These are phyloP conservation scores for Danio rerio DNA, from an alignment of 2,113 vertebrate genomes.

Conservation along the genomic window GRCz12tu NC_133190.1:42302001-42302500, in stretches of 20 bases:
- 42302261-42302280: neutral
- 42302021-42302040: constrained; percentile 60
- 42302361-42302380: neutral
- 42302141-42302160: constrained; percentile 37
- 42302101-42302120: constrained; percentile 67
- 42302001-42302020: constrained; percentile 56
- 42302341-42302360: neutral
- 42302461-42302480: too few relatives aligned
- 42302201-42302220: constrained; percentile 6
- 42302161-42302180: constrained; percentile 23
- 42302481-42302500: too few relatives aligned
- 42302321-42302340: neutral
- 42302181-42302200: constrained; percentile 22
- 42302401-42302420: neutral
- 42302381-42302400: neutral
- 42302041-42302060: constrained; percentile 55
- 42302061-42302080: constrained; percentile 60
- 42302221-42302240: constrained; percentile 1
- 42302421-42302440: constrained; percentile 5
- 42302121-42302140: constrained; percentile 48
- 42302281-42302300: neutral
- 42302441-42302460: neutral
- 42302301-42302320: neutral
- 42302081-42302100: constrained; percentile 48
- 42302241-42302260: neutral